These are phyloP conservation scores for Myrmecophaga tridactyla DNA, from an alignment of 2,113 vertebrate genomes.

Conservation along the genomic window DNA sequence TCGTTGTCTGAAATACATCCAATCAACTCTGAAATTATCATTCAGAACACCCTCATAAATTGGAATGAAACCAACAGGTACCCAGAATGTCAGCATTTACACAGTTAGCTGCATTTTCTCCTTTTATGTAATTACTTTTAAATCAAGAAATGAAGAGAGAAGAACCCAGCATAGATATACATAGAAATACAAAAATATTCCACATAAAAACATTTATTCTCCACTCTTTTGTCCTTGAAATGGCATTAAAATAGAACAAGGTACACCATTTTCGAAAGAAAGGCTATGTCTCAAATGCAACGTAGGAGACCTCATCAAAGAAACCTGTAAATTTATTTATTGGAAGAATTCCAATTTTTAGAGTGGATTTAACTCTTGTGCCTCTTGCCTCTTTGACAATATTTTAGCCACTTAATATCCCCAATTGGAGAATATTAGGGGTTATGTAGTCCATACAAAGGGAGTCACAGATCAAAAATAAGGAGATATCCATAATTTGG, in stretches of 20 bases:
- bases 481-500: neutral
- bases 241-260: constrained; percentile 13
- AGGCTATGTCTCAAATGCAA: constrained; percentile 33
- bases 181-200: neutral
- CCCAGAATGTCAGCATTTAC: neutral
- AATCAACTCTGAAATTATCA: constrained; percentile 64
- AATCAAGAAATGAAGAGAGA: constrained; percentile 1
- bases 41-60: constrained; percentile 51
- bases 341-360: constrained; percentile 28
- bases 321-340: constrained; percentile 11
- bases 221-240: constrained; percentile 56
- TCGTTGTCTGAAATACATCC: constrained; percentile 45
- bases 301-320: neutral
- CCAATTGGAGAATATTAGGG: neutral
- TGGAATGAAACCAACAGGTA: constrained; percentile 52
- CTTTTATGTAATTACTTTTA: constrained; percentile 43
- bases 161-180: neutral
- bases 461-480: neutral
- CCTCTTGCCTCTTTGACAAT: constrained; percentile 27
- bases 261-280: neutral
- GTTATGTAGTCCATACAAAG: neutral
- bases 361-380: neutral
- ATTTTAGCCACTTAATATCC: constrained; percentile 33
- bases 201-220: constrained; percentile 16
- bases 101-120: neutral